A percentile compares a stretch with the other conserved stretches of the same genome.
These are phyloP conservation scores for Ophion costatus DNA, from an alignment of 2,888 invertebrate genomes.

Conservation along the genomic window DNA sequence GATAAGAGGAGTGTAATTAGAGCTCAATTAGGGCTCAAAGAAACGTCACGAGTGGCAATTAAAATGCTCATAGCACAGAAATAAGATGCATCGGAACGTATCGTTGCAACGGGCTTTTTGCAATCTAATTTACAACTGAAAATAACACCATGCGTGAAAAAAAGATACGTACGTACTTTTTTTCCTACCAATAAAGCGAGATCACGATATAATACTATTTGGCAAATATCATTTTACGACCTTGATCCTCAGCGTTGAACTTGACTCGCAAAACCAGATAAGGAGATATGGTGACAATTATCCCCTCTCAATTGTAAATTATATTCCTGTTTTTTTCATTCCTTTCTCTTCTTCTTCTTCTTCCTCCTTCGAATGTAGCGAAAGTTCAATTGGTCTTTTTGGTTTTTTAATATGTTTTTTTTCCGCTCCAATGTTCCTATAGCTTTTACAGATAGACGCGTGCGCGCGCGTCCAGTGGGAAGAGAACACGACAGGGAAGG, in stretches of 20 bases:
- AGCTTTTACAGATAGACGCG: not conserved
- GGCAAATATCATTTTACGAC: conserved; percentile 51
- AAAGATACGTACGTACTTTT: not conserved
- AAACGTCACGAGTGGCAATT: too few species aligned
- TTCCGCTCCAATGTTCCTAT: not conserved
- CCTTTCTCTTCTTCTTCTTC: not conserved
- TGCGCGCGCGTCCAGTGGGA: not conserved
- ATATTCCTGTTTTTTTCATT: conserved; percentile 10
- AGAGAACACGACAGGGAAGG: conserved; percentile 24
- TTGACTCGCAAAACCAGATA: conserved; percentile 58
- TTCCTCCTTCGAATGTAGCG: conserved; percentile 15
- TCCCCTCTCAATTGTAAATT: conserved; percentile 26
- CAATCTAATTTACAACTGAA: conserved; percentile 1
- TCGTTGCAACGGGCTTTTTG: not conserved
- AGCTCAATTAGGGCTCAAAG: too few species aligned
- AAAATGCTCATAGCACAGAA: too few species aligned
- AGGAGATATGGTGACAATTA: conserved; percentile 47
- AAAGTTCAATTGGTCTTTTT: conserved; percentile 21
- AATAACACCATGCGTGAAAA: not conserved
- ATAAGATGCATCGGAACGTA: too few species aligned
- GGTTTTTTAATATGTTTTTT: not conserved
- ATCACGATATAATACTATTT: conserved; percentile 27
- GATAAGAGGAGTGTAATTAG: too few species aligned
- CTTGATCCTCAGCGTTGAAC: conserved; percentile 57
- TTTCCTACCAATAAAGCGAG: conserved; percentile 13